Evolutionary conservation across 2,797 vertebrate genomes (phyloP), one percentile per base, ranked within the genome.

Genomic region (Helicolenus hilgendorfi): DNA sequence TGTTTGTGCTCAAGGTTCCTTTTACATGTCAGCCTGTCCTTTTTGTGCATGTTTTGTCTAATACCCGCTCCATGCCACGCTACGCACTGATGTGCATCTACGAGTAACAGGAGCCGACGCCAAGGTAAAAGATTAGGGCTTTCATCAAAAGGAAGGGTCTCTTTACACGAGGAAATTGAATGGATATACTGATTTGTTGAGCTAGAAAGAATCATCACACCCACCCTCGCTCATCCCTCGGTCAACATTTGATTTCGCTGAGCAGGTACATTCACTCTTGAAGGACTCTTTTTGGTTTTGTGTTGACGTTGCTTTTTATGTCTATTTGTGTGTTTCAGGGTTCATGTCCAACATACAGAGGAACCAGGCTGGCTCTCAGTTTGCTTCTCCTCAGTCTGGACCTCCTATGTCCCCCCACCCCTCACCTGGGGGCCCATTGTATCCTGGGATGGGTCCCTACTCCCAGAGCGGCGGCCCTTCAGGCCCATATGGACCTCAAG

Each of bases 331-430:
- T 92, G 20, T 78, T 88, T 96, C 84, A 98, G 99, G 98, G 84
- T 99, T 98, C 87, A 97, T 99, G 95, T 91, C 98, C 91, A 97
- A 97, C 94, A 97, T 98, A 83, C 98, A 98, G 93, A 98, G 98
- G 95, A 99, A 97, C 84, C 97, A 98, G 89, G 95, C 97, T 41
- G 94, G 98, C 94, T 97, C 98, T 83, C 98, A 98, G 79, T 99
- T 99, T 93, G 97, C 97, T 76, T 96, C 98, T 91, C 98, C 98
- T 63, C 98, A 98, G 88, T 97, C 98, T 2, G 98, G 98, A 88
- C 97, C 98, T 29, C 97, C 98, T 62, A 98, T 99, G 97, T 99
- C 98, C 75, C 98, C 98, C 49, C 98, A 99, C 84, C 97, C 98
- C 53, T 98, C 98, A 65, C 97, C 98, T 36, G 98, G 97, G 88